A percentile compares a stretch with the other conserved stretches of the same genome.
These are phyloP conservation scores for Iguana delicatissima DNA, from an alignment of 2,797 vertebrate genomes.

Conservation along the genomic window DNA sequence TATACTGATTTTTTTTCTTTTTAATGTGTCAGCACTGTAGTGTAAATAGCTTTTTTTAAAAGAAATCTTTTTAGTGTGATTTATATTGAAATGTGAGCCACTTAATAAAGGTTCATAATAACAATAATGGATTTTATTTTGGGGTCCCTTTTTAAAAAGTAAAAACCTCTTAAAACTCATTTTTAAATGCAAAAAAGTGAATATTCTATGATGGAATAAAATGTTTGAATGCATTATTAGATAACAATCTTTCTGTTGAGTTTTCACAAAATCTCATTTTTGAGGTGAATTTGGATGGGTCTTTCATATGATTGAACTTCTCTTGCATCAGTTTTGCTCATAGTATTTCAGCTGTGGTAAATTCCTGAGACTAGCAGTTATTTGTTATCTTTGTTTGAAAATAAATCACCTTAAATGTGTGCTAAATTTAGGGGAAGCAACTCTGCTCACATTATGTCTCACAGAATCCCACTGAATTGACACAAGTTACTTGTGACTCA, in stretches of 20 bases:
- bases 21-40: conserved; percentile 96
- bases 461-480: too few species aligned
- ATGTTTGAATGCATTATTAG: conserved; percentile 13
- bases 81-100: conserved; percentile 97
- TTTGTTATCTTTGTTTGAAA: background rate
- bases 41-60: conserved; percentile 93
- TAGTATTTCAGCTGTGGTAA: background rate
- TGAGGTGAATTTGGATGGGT: background rate
- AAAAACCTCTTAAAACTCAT: conserved; percentile 73
- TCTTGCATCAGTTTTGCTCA: conserved; percentile 2
- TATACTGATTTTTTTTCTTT: conserved; percentile 93
- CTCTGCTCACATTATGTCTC: background rate
- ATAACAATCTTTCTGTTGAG: conserved; percentile 1
- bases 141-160: conserved; percentile 73
- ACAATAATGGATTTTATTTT: conserved; percentile 82
- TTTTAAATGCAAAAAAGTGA: conserved; percentile 60
- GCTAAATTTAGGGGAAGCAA: background rate
- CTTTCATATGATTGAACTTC: background rate
- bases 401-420: background rate
- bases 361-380: background rate
- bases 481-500: background rate
- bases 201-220: conserved; percentile 25
- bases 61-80: conserved; percentile 95
- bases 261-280: conserved; percentile 7
- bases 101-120: conserved; percentile 98